A percentile compares a stretch with the other conserved stretches of the same genome.
Conservation (phyloP, 2,888 invertebrate species). For the Leptopilina syphax region DNA sequence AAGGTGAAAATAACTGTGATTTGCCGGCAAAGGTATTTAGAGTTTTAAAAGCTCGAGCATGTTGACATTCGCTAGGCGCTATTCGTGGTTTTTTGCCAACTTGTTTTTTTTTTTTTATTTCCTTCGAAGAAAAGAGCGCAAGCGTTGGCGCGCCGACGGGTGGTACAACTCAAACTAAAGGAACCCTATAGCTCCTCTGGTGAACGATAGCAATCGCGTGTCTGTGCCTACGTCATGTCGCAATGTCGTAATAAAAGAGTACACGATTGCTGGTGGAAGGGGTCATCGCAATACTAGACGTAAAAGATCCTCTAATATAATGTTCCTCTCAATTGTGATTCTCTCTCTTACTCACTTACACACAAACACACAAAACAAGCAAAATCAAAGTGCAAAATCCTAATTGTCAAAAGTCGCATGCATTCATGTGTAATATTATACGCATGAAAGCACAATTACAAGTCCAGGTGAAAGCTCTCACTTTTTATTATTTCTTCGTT, state of each 20-base stretch:
- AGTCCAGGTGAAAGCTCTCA: too few relatives aligned
- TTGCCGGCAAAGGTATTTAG: slow-evolving; percentile 1
- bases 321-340: slow-evolving; percentile 3
- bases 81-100: slow-evolving; percentile 20
- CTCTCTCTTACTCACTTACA: too few relatives aligned
- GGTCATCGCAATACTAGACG: slow-evolving; percentile 10
- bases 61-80: slow-evolving; percentile 10
- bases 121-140: neutral
- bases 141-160: slow-evolving; percentile 29
- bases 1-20: neutral
- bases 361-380: neutral
- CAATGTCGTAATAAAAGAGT: slow-evolving; percentile 31
- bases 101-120: neutral
- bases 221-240: slow-evolving; percentile 22
- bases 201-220: slow-evolving; percentile 29
- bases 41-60: slow-evolving; percentile 15
- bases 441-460: too few relatives aligned
- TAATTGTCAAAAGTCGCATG: too few relatives aligned
- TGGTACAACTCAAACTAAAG: slow-evolving; percentile 24
- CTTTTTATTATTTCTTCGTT: too few relatives aligned
- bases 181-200: neutral
- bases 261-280: neutral
- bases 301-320: slow-evolving; percentile 9
- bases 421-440: too few relatives aligned
- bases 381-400: neutral